Conservation (phyloP, 2,888 invertebrate species). For the Selenia dentaria region DNA sequence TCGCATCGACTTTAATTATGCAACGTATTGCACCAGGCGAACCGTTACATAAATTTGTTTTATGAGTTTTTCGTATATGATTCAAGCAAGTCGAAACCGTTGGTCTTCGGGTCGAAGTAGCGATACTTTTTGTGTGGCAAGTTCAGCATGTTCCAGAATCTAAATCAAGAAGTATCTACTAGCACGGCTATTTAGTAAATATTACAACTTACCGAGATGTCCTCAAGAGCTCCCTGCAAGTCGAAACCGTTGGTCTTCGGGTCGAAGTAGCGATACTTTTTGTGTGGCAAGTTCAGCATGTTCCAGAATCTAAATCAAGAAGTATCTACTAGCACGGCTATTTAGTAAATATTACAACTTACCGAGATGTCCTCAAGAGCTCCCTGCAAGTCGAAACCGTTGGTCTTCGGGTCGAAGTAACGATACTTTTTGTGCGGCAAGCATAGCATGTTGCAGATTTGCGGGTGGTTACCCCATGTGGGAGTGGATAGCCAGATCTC, state of each 20-base stretch:
- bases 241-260: not conserved
- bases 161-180: too few species aligned
- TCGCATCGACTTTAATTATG: not conserved
- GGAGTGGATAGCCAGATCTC: constrained; percentile 95
- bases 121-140: not conserved
- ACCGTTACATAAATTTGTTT: too few species aligned
- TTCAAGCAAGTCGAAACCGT: not conserved
- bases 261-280: not conserved
- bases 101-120: not conserved
- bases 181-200: too few species aligned
- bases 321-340: too few species aligned
- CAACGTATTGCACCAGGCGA: constrained; percentile 3
- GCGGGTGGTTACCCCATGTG: constrained; percentile 99
- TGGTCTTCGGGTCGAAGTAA: not conserved
- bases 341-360: too few species aligned
- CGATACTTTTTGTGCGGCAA: not conserved
- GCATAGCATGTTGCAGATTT: constrained; percentile 96
- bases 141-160: too few species aligned
- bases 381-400: constrained; percentile 76
- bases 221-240: constrained; percentile 91
- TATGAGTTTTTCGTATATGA: too few species aligned
- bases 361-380: constrained; percentile 94
- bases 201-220: constrained; percentile 91
- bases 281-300: not conserved
- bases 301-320: too few species aligned